Evolutionary conservation across 2,888 invertebrate genomes (phyloP).

Genomic region (Pyrrhopygopsis socrates): DNA sequence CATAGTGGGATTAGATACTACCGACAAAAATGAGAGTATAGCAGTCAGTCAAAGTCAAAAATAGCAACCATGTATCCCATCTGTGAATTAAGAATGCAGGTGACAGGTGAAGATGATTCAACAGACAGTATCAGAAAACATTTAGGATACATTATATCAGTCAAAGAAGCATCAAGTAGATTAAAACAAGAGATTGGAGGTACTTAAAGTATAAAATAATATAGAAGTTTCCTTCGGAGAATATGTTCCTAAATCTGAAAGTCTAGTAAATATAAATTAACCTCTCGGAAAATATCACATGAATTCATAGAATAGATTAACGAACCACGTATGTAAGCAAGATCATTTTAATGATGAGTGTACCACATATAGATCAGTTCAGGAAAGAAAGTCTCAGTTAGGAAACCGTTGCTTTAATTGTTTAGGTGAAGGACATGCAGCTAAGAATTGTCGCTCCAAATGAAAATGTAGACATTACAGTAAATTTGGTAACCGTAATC

Average conservation of each 20-base stretch:
- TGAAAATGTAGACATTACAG: conserved; percentile 40
- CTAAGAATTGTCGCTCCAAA: conserved; percentile 10
- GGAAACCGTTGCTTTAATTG: conserved; percentile 38
- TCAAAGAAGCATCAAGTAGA: conserved; percentile 45
- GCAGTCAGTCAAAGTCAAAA: too few species aligned
- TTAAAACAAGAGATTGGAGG: not conserved
- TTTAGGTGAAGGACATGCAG: conserved; percentile 28
- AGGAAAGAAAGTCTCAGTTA: conserved; percentile 36
- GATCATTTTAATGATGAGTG: conserved; percentile 50
- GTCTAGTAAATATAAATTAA: not conserved
- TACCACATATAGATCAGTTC: not conserved
- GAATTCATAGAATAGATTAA: not conserved
- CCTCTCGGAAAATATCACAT: not conserved
- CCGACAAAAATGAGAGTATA: conserved; percentile 70
- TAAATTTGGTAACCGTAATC: conserved; percentile 25
- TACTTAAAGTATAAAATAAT: too few species aligned
- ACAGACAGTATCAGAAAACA: conserved; percentile 50
- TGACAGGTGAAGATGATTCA: conserved; percentile 39
- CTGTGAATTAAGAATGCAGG: conserved; percentile 63
- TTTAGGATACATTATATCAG: conserved; percentile 63
- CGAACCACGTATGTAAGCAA: conserved; percentile 4
- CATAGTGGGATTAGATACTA: conserved; percentile 73
- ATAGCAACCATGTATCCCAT: too few species aligned
- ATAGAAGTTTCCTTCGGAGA: too few species aligned
- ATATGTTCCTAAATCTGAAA: too few species aligned